Base-by-base conservation (phyloP, 2,888 invertebrate genomes). In the Rhyacophila evoluta region DNA sequence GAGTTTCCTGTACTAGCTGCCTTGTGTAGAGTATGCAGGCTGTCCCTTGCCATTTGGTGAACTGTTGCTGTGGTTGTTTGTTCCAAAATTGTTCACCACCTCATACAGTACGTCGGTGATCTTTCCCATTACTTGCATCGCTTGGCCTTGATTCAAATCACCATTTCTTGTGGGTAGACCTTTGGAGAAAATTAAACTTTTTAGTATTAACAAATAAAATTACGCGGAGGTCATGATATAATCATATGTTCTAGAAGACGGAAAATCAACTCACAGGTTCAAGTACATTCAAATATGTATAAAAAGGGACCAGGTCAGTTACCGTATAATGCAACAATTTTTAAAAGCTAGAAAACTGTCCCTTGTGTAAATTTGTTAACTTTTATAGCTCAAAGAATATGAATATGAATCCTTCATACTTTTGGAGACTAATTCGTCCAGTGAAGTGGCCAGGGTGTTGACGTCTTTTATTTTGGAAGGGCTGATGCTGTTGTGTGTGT, bases 31-130 rank as follows among this genome's bases (percentile, higher is more conserved):
- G 55, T 72, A 55, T 0, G 73, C 28, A 15, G 71, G 8, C 15
- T 76, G 69, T 11, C 70, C 28, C 12, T 74, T 68, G n/a, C 77
- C 72, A 41, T 72, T 39, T 39, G 27, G 27, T n/a, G 28, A 70
- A 37, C 29, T 41, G 25, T 73, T 67, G 10, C 68, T 36, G 68
- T 72, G 72, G 55, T 81, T 79, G 70, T 70, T 82, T 6, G 75
- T 77, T 29, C 82, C 83, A 84, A 87, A 87, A 76, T 89, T 88
- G 81, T 86, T 88, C 69, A 89, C 89, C 88, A 90, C 88, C 83
- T 89, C 89, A 68, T 91, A 89, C 12, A 92, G 86, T 37, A 92
- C 89, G 84, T 92, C 92, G 10, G 92, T 91, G 85, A 92, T 92
- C 83, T 92, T 91, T 82, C 92, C 92, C 84, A 92, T 92, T 83